Base-by-base conservation (phyloP, 2,113 vertebrate species). In the Dipodomys merriami region DNA sequence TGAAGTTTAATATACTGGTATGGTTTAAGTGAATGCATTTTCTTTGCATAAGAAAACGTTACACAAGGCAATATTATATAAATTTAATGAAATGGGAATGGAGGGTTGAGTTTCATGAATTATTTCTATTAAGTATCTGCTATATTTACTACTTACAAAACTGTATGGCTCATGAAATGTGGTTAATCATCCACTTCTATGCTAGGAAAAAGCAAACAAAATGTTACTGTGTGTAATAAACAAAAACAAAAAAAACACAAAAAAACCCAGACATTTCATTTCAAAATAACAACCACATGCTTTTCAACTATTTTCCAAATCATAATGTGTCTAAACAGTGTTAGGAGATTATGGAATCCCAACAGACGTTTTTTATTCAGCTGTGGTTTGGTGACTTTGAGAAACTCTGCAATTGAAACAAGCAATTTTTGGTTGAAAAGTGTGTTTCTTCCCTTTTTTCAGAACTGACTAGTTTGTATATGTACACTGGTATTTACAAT, bases 371-470 rank as follows among this genome's bases (percentile, higher is more conserved):
- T 96, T 94, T 93, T 69, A 57, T 95, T 96, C 68, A 79, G 82
- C 82, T 92, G 73, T 91, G 93, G 68, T 65, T 93, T 93, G 35
- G 22, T 69, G 29, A 25, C 35, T 96, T 96, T 83, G 29, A 25
- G 87, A 44, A 93, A n/a, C 44, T 95, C 78, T 90, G 69, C 49
- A 96, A 60, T 29, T 85, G 91, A 95, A 44, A 96, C 81, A 93
- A 96, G 65, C 20, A 86, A 78, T 82, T 91, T 60, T 90, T n/a
- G 35, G 33, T 97, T 92, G 93, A 95, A 96, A 95, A 49, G 53
- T 81, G 69, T 76, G 0, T n/a, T 93, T 86, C 91, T 86, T 81
- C 78, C 96, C 78, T 76, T 60, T 18, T 72, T 86, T 73, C 91
- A 95, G 87, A 91, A 91, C 60, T 95, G 53, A 86, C 85, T n/a